Evolutionary conservation across 2,888 invertebrate species (phyloP).

Genomic region (Acheta domesticus): DNA sequence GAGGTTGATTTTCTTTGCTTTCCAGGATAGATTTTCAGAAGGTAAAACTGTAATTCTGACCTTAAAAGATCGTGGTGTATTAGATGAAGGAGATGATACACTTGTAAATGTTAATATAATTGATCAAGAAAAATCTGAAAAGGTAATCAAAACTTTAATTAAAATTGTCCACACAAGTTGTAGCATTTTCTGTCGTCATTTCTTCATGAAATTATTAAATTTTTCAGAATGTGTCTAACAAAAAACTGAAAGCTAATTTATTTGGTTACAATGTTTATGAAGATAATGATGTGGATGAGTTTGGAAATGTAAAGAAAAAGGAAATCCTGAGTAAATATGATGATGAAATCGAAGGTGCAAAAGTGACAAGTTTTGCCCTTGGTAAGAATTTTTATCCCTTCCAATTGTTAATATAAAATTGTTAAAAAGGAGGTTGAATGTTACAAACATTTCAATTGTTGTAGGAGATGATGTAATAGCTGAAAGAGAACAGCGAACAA

Average conservation of each 20-base stretch:
- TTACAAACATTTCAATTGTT: not conserved
- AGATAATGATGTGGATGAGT: slow-evolving; percentile 62
- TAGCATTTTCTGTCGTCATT: too few relatives aligned
- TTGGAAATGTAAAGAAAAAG: slow-evolving; percentile 54
- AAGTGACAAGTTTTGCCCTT: slow-evolving; percentile 69
- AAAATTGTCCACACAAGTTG: too few relatives aligned
- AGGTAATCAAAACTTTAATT: slow-evolving; percentile 49
- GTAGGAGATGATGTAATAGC: slow-evolving; percentile 44
- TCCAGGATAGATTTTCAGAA: slow-evolving; percentile 60
- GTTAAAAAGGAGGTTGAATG: too few relatives aligned
- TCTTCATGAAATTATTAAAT: slow-evolving; percentile 5
- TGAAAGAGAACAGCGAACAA: slow-evolving; percentile 31
- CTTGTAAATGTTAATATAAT: slow-evolving; percentile 88
- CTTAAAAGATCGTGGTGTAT: slow-evolving; percentile 85
- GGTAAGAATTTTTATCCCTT: slow-evolving; percentile 56
- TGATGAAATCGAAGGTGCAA: slow-evolving; percentile 79
- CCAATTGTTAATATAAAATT: slow-evolving; percentile 37
- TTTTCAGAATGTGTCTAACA: slow-evolving; percentile 71
- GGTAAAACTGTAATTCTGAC: slow-evolving; percentile 86
- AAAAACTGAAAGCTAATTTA: slow-evolving; percentile 71
- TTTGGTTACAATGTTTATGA: slow-evolving; percentile 81
- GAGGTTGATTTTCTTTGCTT: slow-evolving; percentile 33
- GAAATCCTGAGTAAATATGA: slow-evolving; percentile 88
- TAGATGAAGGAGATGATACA: slow-evolving; percentile 82
- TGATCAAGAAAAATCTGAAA: slow-evolving; percentile 78